These are phyloP conservation scores for Drosophila hamatofila DNA, from an alignment of 2,888 invertebrate genomes.

Conservation along the genomic window DNA sequence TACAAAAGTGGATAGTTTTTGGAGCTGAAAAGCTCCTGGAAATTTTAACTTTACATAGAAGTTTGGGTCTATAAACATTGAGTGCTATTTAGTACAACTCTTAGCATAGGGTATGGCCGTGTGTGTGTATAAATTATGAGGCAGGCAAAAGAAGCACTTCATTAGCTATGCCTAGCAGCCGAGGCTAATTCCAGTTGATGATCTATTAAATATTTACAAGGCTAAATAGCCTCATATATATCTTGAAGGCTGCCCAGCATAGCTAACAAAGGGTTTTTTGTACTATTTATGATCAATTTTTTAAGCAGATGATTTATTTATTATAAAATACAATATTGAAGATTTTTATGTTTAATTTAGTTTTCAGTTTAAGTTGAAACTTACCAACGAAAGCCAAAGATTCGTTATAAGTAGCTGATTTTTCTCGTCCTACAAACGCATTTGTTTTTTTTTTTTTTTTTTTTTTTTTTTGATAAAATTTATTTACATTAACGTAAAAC, in stretches of 20 bases:
- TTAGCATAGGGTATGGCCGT: conserved; percentile 45
- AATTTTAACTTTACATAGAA: conserved; percentile 5
- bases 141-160: conserved; percentile 54
- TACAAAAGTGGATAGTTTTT: conserved; percentile 5
- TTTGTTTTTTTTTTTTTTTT: conserved; percentile 25
- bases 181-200: conserved; percentile 29
- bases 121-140: conserved; percentile 75
- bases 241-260: conserved; percentile 33
- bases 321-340: conserved; percentile 59
- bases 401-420: conserved; percentile 97
- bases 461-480: conserved; percentile 53
- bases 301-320: conserved; percentile 72
- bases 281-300: conserved; percentile 59
- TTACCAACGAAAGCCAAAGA: conserved; percentile 98
- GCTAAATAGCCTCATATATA: background rate
- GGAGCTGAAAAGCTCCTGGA: background rate
- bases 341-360: conserved; percentile 51
- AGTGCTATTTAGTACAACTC: conserved; percentile 50
- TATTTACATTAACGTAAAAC: conserved; percentile 56
- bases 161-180: conserved; percentile 41
- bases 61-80: conserved; percentile 13
- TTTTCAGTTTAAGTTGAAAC: conserved; percentile 86
- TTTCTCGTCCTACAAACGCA: conserved; percentile 94
- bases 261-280: conserved; percentile 35
- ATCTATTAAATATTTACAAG: conserved; percentile 13